Evolutionary conservation across 2,797 vertebrate genomes (phyloP), one percentile per base, ranked within the genome.

Genomic region (Lagocephalus sceleratus): DNA sequence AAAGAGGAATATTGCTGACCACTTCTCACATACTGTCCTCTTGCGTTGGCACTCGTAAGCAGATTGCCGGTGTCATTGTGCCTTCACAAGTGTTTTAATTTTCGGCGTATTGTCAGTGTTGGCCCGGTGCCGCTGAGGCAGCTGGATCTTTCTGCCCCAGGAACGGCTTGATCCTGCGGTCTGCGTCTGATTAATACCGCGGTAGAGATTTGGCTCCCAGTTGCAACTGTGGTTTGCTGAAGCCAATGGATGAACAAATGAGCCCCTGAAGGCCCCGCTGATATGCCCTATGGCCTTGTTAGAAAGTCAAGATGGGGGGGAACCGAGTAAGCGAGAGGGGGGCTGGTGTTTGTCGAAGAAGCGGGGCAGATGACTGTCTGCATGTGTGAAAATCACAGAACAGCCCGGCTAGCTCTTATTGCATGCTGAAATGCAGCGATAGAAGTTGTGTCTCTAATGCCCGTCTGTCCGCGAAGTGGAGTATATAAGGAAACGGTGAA

Each of bases 201-300:
- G 60, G 68, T 60, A 59, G 46, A 59, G 71, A 43, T 73, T 78
- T 60, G 68, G 73, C 68, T 53, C 43, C 25, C 53, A 71, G 73
- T 56, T 67, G 72, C 52, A 62, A 59, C 67, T 42, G 55, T 70
- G 70, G 66, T 59, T 76, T 54, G 45, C 48, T 63, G 57, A 68
- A 61, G 75, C 60, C 71, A 77, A 69, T 73, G 64, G 63, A 75
- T 54, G 61, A 73, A 58, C 79, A 88, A 90, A 91, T 86, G 80
- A 90, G 78, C 64, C 85, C 76, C 69, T 5, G 49, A 76, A 82
- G 81, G 74, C 55, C 54, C 21, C 46, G 10, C 17, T 60, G 52
- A 75, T 58, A 71, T 57, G 60, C 68, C 75, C 68, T 17, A 26
- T 53, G 52, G 73, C 60, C 68, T 82, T 67, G 72, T 78, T 81